These are phyloP conservation scores for Fissipunctia ypsillon DNA, from an alignment of 2,888 invertebrate genomes.

Conservation along the genomic window DNA sequence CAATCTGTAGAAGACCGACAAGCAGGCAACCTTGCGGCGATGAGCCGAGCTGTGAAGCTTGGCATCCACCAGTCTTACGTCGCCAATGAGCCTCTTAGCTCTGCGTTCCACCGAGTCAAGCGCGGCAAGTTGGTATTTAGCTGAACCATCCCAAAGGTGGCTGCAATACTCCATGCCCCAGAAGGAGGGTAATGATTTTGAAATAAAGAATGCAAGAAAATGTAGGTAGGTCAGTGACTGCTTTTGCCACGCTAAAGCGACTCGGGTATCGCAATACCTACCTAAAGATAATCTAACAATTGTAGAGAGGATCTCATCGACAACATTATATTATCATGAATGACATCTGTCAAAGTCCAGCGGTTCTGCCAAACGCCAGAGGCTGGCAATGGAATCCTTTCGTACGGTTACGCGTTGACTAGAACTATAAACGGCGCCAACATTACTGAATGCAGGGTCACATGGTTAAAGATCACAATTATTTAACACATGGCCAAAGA, in stretches of 20 bases:
- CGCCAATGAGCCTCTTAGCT: no score
- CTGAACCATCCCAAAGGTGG: no score
- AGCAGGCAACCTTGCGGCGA: no score
- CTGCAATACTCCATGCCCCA: no score
- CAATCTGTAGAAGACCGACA: no score
- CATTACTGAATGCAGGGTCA: conserved; percentile 33
- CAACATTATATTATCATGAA: conserved; percentile 6
- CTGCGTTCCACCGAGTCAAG: no score
- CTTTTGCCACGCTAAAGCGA: neutral
- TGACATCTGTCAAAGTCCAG: conserved; percentile 47
- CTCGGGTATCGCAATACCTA: neutral
- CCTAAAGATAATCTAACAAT: neutral
- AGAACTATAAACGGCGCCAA: conserved; percentile 47
- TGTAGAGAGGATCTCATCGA: neutral
- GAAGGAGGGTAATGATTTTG: no score
- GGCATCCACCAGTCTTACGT: no score
- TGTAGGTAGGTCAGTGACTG: neutral
- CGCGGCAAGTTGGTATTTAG: no score
- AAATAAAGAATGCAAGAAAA: neutral
- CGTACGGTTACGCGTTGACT: neutral
- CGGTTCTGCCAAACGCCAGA: conserved; percentile 39
- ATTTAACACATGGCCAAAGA: conserved; percentile 15
- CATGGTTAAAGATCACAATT: conserved; percentile 11
- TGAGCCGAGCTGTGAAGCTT: no score
- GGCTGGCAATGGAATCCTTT: conserved; percentile 30